Conservation (phyloP, 2,888 invertebrate genomes). For the Ichneumoninae sp. region DNA sequence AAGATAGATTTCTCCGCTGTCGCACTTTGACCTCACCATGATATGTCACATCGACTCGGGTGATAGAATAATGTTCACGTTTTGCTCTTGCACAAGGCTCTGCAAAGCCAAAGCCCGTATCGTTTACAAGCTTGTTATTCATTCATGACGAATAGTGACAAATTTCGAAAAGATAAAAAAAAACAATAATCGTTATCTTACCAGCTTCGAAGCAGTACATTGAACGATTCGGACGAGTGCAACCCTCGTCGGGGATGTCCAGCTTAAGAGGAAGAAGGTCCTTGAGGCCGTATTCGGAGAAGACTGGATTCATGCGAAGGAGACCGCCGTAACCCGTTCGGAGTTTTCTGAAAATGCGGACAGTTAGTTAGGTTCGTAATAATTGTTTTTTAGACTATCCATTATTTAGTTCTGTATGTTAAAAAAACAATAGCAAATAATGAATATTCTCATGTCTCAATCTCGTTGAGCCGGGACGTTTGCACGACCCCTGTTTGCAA, state of each 20-base stretch:
- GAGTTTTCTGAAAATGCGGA: slow-evolving; percentile 87
- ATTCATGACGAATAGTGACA: neutral
- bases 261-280: slow-evolving; percentile 94
- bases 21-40: slow-evolving; percentile 32
- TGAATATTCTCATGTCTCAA: neutral
- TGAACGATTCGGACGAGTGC: slow-evolving; percentile 94
- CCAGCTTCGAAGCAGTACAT: slow-evolving; percentile 98
- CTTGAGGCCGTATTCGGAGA: slow-evolving; percentile 94
- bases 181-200: slow-evolving; percentile 79
- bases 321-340: slow-evolving; percentile 93
- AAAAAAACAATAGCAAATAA: neutral
- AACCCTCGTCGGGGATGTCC: slow-evolving; percentile 96
- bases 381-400: too few relatives aligned
- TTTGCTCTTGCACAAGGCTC: neutral
- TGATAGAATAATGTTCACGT: slow-evolving; percentile 6
- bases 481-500: neutral
- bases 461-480: neutral
- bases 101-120: neutral
- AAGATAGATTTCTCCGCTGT: slow-evolving; percentile 7
- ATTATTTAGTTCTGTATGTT: too few relatives aligned
- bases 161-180: neutral
- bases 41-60: slow-evolving; percentile 16
- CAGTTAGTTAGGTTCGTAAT: neutral
- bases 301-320: slow-evolving; percentile 95
- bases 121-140: neutral